A percentile compares a stretch with the other conserved stretches of the same genome.
These are phyloP conservation scores for Tachysurus vachellii DNA, from an alignment of 2,113 vertebrate genomes.

Conservation along the genomic window DNA sequence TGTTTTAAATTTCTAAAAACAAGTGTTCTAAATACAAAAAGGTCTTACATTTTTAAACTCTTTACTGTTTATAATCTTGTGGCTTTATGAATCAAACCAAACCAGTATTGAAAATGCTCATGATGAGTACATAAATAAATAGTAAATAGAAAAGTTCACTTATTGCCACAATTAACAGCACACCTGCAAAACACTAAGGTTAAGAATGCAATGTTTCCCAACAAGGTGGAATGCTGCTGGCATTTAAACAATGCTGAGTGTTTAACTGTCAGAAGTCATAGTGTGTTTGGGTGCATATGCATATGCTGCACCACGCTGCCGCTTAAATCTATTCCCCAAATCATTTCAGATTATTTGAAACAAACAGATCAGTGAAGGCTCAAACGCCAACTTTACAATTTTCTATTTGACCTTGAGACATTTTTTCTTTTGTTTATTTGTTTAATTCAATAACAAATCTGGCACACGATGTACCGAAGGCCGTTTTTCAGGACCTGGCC, in stretches of 20 bases:
- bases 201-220: constrained; percentile 44
- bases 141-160: not conserved
- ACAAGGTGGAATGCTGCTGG: constrained; percentile 50
- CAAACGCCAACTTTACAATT: not conserved
- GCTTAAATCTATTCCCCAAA: not conserved
- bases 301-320: not conserved
- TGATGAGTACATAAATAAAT: not conserved
- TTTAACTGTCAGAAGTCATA: not conserved
- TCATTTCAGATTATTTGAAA: not conserved
- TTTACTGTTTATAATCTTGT: not conserved
- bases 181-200: not conserved
- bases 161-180: not conserved
- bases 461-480: not conserved
- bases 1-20: not conserved
- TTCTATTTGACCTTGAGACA: too few species aligned
- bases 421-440: not conserved
- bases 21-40: too few species aligned
- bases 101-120: not conserved
- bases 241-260: constrained; percentile 61
- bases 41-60: not conserved
- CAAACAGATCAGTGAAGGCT: not conserved
- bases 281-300: not conserved
- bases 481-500: not conserved
- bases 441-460: too few species aligned
- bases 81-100: not conserved